Conservation (phyloP, 2,888 invertebrate species). For the Nyleta sp. region DNA sequence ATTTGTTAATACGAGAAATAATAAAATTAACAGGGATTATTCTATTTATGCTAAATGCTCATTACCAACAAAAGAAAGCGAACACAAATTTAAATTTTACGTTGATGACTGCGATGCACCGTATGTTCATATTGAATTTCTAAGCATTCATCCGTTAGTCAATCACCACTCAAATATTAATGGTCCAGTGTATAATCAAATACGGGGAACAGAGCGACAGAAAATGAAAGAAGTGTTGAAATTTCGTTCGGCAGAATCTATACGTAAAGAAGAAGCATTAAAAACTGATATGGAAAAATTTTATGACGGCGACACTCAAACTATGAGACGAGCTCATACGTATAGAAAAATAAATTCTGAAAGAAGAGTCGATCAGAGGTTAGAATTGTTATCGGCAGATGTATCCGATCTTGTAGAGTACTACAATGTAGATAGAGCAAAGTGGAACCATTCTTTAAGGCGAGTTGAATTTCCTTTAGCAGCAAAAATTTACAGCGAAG, state of each 20-base stretch:
- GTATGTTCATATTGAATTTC: neutral
- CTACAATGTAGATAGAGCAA: conserved; percentile 21
- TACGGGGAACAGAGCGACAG: conserved; percentile 28
- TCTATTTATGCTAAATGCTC: conserved; percentile 27
- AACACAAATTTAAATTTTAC: conserved; percentile 24
- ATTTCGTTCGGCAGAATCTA: neutral
- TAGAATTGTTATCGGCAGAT: conserved; percentile 47
- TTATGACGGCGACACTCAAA: conserved; percentile 33
- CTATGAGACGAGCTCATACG: neutral
- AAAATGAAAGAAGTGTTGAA: conserved; percentile 9
- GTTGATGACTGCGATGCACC: neutral
- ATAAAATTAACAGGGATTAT: neutral
- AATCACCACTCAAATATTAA: neutral
- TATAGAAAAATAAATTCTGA: conserved; percentile 41
- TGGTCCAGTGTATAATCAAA: neutral
- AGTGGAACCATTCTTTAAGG: conserved; percentile 18
- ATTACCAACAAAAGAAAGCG: neutral
- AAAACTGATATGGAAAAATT: conserved; percentile 14
- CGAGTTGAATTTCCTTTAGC: conserved; percentile 1
- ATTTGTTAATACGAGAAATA: conserved; percentile 2
- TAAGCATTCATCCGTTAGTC: neutral
- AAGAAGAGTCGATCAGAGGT: conserved; percentile 5
- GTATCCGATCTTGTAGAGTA: conserved; percentile 44
- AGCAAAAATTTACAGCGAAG: conserved; percentile 29
- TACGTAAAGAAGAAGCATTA: neutral